A percentile compares a stretch with the other conserved stretches of the same genome.
These are phyloP conservation scores for Stomatorhinus walkeri DNA, from an alignment of 2,797 vertebrate species.

Conservation along the genomic window DNA sequence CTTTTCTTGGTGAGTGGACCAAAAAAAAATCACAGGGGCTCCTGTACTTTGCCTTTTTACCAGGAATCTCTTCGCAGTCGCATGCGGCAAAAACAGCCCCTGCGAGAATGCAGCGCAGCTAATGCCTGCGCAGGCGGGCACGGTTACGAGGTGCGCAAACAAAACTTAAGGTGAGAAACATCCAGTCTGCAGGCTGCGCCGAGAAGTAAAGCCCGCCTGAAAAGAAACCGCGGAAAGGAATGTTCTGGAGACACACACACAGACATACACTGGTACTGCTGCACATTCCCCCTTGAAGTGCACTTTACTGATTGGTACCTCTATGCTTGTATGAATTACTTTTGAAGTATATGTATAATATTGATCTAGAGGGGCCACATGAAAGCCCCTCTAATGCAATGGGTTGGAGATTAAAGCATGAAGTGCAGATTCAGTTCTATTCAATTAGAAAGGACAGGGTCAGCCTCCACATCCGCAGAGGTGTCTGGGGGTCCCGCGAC, in stretches of 20 bases:
- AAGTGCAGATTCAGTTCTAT: constrained; percentile 12
- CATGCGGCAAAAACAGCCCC: not conserved
- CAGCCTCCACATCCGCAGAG: not conserved
- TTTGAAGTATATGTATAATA: constrained; percentile 43
- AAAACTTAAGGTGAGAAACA: not conserved
- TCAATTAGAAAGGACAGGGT: constrained; percentile 20
- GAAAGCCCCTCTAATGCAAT: constrained; percentile 36
- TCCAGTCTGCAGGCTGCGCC: not conserved
- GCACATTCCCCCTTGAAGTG: constrained; percentile 28
- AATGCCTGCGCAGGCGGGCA: not conserved
- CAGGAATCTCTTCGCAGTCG: not conserved
- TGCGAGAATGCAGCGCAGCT: not conserved
- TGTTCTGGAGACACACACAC: not conserved
- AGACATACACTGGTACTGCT: not conserved
- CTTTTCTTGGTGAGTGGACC: not conserved
- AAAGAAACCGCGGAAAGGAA: not conserved
- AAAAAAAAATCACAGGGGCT: not conserved
- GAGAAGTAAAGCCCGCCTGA: not conserved
- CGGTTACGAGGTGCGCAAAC: not conserved
- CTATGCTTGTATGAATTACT: constrained; percentile 27
- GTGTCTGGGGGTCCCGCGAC: not conserved
- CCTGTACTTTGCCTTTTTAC: not conserved
- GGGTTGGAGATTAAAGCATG: constrained; percentile 22
- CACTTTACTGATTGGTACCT: constrained; percentile 49
- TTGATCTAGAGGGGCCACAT: constrained; percentile 33